These are phyloP conservation scores for Octomys mimax DNA, from an alignment of 2,797 vertebrate genomes.

Conservation along the genomic window DNA sequence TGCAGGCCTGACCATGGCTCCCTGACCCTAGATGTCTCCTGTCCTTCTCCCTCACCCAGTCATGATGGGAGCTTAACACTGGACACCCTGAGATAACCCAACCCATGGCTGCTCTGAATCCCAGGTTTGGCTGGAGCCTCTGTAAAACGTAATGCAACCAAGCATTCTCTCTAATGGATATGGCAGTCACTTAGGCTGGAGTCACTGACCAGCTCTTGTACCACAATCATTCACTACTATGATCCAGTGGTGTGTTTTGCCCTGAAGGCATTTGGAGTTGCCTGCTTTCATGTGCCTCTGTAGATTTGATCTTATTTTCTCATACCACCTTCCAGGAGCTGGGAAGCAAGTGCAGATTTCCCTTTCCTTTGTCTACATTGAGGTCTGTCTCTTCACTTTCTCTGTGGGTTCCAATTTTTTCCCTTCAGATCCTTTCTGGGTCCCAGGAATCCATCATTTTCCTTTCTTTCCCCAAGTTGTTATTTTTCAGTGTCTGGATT, in stretches of 20 bases:
- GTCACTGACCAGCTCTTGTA: neutral
- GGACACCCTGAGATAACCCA: neutral
- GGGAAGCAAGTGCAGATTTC: neutral
- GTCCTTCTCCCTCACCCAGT: neutral
- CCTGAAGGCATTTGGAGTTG: neutral
- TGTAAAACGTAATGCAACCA: neutral
- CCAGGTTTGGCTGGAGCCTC: neutral
- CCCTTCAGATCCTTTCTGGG: neutral
- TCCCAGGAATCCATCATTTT: neutral
- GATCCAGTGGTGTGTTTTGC: neutral
- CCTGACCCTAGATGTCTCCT: neutral
- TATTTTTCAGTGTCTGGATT: neutral
- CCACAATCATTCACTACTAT: neutral
- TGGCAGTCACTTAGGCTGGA: neutral
- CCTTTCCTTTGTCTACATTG: neutral
- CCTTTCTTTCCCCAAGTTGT: neutral
- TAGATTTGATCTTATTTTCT: neutral
- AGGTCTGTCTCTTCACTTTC: neutral
- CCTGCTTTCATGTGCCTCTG: neutral
- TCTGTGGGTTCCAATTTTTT: neutral
- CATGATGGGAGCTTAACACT: neutral
- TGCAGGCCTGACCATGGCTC: neutral
- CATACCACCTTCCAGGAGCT: neutral
- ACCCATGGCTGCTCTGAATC: neutral
- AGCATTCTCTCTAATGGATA: neutral